phyloP scores from a whole-genome alignment of 35 echinoderm and acorn worm species.

The Anneissia japonica region DNA sequence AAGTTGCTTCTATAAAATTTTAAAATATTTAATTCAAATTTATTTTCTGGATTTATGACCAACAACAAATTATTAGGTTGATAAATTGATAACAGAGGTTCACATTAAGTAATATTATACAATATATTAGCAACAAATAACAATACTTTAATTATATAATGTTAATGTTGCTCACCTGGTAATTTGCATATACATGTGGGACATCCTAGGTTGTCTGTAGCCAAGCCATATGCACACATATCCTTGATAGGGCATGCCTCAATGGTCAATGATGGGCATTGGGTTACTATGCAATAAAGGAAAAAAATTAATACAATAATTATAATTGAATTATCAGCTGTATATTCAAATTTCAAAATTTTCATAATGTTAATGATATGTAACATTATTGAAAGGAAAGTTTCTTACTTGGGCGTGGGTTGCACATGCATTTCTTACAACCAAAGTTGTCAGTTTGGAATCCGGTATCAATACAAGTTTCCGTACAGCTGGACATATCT shows the following conservation, averaged over 20 bases:
- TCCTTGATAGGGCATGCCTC: slow-evolving; percentile 12
- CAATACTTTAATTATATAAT: too few species aligned
- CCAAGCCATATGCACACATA: slow-evolving; percentile 25
- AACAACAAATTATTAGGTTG: too few species aligned
- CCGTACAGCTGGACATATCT: not conserved
- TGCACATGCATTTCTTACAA: not conserved
- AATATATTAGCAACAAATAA: too few species aligned
- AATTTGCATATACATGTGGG: slow-evolving; percentile 31
- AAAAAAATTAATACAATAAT: not conserved
- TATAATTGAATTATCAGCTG: too few species aligned
- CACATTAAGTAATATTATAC: too few species aligned
- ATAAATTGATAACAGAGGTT: too few species aligned
- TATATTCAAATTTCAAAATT: too few species aligned
- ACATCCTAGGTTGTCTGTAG: slow-evolving; percentile 13
- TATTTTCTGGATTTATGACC: too few species aligned
- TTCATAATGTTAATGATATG: too few species aligned
- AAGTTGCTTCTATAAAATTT: not conserved
- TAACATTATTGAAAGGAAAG: too few species aligned
- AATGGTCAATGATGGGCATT: slow-evolving; percentile 16
- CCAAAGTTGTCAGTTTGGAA: not conserved
- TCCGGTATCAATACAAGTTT: not conserved
- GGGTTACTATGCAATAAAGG: not conserved
- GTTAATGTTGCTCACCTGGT: slow-evolving; percentile 34
- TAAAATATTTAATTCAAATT: not conserved
- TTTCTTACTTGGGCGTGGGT: not conserved